Evolutionary conservation across 92 coral and sea anemone genomes (phyloP).

Genomic region (Phymanthus crucifer): DNA sequence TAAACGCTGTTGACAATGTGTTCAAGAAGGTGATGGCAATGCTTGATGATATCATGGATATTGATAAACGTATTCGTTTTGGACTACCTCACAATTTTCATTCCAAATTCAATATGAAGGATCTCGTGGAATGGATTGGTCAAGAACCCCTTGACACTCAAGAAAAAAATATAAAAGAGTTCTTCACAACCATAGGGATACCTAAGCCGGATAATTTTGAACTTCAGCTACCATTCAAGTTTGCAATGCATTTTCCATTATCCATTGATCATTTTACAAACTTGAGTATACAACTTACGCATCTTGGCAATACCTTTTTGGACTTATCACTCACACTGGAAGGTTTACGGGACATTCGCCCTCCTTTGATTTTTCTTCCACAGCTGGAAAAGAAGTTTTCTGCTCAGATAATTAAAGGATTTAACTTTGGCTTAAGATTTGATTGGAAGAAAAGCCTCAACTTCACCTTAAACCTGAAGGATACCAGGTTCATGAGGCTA

Average conservation of each 20-base stretch:
- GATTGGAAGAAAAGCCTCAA: slow-evolving; percentile 76
- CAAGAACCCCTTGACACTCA: slow-evolving; percentile 57
- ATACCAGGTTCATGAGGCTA: slow-evolving; percentile 57
- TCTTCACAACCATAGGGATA: slow-evolving; percentile 60
- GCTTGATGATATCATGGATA: slow-evolving; percentile 67
- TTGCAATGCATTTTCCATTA: slow-evolving; percentile 69
- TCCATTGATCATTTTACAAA: slow-evolving; percentile 71
- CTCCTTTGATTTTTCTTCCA: slow-evolving; percentile 67
- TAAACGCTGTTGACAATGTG: slow-evolving; percentile 67
- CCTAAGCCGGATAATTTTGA: slow-evolving; percentile 72
- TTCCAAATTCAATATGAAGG: slow-evolving; percentile 50
- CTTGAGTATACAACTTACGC: slow-evolving; percentile 52
- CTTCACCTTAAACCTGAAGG: slow-evolving; percentile 66
- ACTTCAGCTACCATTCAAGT: slow-evolving; percentile 76
- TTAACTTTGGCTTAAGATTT: slow-evolving; percentile 78
- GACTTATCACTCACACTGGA: slow-evolving; percentile 75
- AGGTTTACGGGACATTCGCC: slow-evolving; percentile 47
- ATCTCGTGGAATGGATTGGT: not conserved
- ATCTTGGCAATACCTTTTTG: slow-evolving; percentile 73
- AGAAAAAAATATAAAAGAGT: slow-evolving; percentile 67
- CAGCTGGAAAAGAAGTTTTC: slow-evolving; percentile 53
- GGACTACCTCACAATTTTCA: slow-evolving; percentile 81
- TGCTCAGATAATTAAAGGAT: slow-evolving; percentile 27
- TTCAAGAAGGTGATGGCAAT: slow-evolving; percentile 74
- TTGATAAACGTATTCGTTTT: slow-evolving; percentile 58